A percentile compares a stretch with the other conserved stretches of the same genome.
These are phyloP conservation scores for Silurus asotus DNA, from an alignment of 2,113 vertebrate species.

Conservation along the genomic window DNA sequence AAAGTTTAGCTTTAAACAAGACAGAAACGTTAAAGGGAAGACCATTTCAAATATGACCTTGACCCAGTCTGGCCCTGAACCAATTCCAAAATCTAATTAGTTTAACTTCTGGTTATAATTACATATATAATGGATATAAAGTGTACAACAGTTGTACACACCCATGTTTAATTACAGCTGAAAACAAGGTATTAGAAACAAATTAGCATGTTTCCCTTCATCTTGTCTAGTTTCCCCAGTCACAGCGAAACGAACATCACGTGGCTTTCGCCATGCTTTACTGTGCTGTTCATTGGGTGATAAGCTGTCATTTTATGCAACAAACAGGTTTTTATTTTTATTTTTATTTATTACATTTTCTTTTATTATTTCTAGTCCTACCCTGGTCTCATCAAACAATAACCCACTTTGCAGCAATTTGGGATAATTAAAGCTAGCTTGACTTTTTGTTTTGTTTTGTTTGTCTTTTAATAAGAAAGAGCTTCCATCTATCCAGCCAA, in stretches of 20 bases:
- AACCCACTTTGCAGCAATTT: neutral
- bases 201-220: neutral
- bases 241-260: neutral
- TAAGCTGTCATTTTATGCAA: neutral
- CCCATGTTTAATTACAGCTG: neutral
- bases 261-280: neutral
- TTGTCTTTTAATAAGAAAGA: neutral
- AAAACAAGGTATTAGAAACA: neutral
- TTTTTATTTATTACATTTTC: neutral
- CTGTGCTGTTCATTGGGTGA: neutral
- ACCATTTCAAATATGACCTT: neutral
- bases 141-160: neutral
- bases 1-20: neutral
- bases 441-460: neutral
- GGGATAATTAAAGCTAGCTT: neutral
- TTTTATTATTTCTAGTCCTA: neutral
- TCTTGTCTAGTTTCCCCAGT: neutral
- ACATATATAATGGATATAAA: neutral
- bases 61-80: neutral
- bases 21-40: neutral
- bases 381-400: neutral
- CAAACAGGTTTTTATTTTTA: neutral
- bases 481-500: neutral
- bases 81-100: neutral
- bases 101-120: neutral